Percentiles rank a stretch among this genome's conserved stretches.
Evolutionary conservation across 2,113 vertebrate species (phyloP).

Genomic region (Peromyscus maniculatus): DNA sequence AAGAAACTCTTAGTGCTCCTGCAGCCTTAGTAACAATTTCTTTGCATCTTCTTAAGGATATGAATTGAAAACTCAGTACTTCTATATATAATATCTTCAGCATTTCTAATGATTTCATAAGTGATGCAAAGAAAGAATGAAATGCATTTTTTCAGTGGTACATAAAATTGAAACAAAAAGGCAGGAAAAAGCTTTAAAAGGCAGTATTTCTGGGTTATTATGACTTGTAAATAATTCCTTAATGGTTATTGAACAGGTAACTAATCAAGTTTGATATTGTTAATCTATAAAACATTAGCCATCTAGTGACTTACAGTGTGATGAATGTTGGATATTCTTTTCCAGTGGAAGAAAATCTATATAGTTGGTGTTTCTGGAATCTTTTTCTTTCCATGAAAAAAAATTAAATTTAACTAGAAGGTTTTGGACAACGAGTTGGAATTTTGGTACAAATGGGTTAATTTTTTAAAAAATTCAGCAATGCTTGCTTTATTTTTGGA

Average conservation of each 20-base stretch:
- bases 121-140: background rate
- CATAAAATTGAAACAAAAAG: background rate
- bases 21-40: background rate
- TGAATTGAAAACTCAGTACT: background rate
- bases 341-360: background rate
- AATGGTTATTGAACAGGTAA: background rate
- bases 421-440: background rate
- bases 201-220: background rate
- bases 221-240: background rate
- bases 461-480: background rate
- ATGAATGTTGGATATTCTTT: background rate
- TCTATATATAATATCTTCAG: background rate
- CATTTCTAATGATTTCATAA: background rate
- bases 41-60: background rate
- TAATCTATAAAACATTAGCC: background rate
- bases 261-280: background rate
- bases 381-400: background rate
- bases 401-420: constrained; percentile 28
- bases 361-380: background rate
- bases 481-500: background rate
- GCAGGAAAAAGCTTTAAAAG: background rate
- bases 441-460: background rate
- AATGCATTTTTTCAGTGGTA: background rate
- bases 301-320: background rate
- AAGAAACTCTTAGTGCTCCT: background rate